Conservation (phyloP, 2,888 invertebrate genomes). For the Cataglyphis rosenhaueri region DNA sequence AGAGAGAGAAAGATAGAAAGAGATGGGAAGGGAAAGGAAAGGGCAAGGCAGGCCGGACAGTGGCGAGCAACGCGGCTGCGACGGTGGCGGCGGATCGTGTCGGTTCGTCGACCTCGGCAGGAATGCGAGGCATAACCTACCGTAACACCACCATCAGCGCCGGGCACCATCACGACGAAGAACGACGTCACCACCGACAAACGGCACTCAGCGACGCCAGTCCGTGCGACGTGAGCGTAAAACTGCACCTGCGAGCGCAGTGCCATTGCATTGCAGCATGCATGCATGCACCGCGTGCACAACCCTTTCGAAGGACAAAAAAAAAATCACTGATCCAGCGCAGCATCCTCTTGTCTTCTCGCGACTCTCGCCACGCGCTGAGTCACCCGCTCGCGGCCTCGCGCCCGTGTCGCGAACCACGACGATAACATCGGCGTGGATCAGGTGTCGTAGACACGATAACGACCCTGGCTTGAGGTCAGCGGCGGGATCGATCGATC, state of each 20-base stretch:
- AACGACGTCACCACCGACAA: slow-evolving; percentile 62
- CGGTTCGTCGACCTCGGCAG: slow-evolving; percentile 84
- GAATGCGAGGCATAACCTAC: slow-evolving; percentile 85
- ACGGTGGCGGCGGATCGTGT: slow-evolving; percentile 75
- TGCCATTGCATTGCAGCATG: slow-evolving; percentile 17
- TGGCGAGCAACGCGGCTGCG: slow-evolving; percentile 72
- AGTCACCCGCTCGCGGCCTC: slow-evolving; percentile 53
- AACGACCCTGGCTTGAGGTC: slow-evolving; percentile 28
- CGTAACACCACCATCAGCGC: slow-evolving; percentile 80
- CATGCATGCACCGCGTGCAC: not conserved
- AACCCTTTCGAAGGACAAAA: not conserved
- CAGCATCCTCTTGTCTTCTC: not conserved
- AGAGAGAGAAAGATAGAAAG: slow-evolving; percentile 27
- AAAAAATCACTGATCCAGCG: not conserved
- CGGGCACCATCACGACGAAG: slow-evolving; percentile 71
- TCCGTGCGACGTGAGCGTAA: slow-evolving; percentile 61
- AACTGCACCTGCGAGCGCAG: slow-evolving; percentile 73
- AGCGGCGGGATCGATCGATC: slow-evolving; percentile 7
- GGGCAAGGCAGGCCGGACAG: slow-evolving; percentile 76
- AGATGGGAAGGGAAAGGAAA: slow-evolving; percentile 68
- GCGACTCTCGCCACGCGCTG: slow-evolving; percentile 27
- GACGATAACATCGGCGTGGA: slow-evolving; percentile 24
- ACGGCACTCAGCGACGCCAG: slow-evolving; percentile 59
- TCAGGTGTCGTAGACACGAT: slow-evolving; percentile 40
- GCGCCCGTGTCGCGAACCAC: not conserved